These are phyloP conservation scores for Crocuta crocuta DNA, from an alignment of 2,113 vertebrate species.

Conservation along the genomic window DNA sequence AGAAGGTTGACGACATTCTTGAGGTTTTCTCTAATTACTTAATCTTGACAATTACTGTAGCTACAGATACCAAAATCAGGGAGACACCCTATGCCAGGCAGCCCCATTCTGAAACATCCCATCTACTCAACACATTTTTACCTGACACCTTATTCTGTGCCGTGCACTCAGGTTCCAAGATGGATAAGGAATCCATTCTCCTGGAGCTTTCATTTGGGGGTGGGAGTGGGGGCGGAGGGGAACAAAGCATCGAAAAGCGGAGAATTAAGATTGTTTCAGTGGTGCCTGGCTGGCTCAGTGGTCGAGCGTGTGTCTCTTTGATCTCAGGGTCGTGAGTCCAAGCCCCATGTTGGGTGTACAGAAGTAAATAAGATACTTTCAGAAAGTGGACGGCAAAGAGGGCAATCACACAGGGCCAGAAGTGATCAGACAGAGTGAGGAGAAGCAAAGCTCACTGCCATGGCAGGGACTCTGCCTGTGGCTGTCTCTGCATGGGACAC, in stretches of 20 bases:
- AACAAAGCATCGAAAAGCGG: neutral
- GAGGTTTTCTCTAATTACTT: constrained; percentile 72
- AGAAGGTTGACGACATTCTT: constrained; percentile 62
- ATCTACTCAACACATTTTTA: too few relatives aligned
- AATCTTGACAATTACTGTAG: constrained; percentile 33
- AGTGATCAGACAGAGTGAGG: fast-evolving
- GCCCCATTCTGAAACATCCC: neutral
- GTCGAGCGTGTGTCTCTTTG: neutral
- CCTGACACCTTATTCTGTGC: fast-evolving
- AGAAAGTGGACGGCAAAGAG: neutral
- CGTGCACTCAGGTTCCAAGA: neutral
- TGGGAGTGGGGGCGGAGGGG: too few relatives aligned
- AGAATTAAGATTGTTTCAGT: neutral
- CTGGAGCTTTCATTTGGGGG: fast-evolving
- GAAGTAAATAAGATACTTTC: neutral
- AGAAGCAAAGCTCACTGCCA: neutral
- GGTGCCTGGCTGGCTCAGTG: neutral
- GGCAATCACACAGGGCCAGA: fast-evolving
- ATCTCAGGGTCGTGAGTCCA: neutral
- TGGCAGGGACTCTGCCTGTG: neutral
- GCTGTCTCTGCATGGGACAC: neutral
- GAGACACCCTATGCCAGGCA: neutral
- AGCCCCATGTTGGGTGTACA: neutral
- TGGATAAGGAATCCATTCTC: too few relatives aligned
- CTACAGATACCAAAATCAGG: neutral